A percentile compares a stretch with the other conserved stretches of the same genome.
phyloP scores from a whole-genome alignment of 2,888 invertebrate species.

The Drosophila peninsularis region DNA sequence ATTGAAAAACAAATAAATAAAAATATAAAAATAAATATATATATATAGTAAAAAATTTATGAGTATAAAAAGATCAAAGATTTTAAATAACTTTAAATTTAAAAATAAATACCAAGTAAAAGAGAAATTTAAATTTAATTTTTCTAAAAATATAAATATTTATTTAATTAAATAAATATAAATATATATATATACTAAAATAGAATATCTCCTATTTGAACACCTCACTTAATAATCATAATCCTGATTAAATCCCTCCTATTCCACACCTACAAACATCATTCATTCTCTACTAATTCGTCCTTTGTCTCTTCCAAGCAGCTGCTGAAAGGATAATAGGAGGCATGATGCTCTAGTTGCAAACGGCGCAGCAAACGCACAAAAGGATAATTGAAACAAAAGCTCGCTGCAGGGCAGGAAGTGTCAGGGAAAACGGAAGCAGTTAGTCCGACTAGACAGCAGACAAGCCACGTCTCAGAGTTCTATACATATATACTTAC shows the following conservation, averaged over 20 bases:
- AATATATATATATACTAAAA: background rate
- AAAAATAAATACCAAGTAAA: too few species aligned
- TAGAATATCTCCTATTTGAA: background rate
- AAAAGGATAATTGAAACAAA: constrained; percentile 37
- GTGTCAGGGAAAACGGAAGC: constrained; percentile 19
- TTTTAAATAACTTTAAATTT: too few species aligned
- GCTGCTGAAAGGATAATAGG: constrained; percentile 47
- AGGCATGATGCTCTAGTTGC: constrained; percentile 45
- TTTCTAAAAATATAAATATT: background rate
- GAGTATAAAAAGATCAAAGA: too few species aligned
- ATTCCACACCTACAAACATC: background rate
- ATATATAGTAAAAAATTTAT: too few species aligned
- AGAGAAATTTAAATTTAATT: too few species aligned
- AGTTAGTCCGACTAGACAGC: constrained; percentile 15
- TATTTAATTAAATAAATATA: background rate
- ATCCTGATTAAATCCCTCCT: background rate
- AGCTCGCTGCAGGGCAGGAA: constrained; percentile 30
- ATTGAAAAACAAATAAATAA: too few species aligned
- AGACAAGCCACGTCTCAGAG: constrained; percentile 19
- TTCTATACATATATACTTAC: constrained; percentile 13
- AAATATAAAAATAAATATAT: too few species aligned
- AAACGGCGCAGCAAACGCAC: constrained; percentile 20
- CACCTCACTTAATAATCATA: background rate
- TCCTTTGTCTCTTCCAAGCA: constrained; percentile 41
- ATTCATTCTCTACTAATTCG: constrained; percentile 24